Percentiles rank a stretch among this genome's conserved stretches.
Evolutionary conservation across 2,113 vertebrate species (phyloP).

Genomic region (Trochalopteron elliotii): DNA sequence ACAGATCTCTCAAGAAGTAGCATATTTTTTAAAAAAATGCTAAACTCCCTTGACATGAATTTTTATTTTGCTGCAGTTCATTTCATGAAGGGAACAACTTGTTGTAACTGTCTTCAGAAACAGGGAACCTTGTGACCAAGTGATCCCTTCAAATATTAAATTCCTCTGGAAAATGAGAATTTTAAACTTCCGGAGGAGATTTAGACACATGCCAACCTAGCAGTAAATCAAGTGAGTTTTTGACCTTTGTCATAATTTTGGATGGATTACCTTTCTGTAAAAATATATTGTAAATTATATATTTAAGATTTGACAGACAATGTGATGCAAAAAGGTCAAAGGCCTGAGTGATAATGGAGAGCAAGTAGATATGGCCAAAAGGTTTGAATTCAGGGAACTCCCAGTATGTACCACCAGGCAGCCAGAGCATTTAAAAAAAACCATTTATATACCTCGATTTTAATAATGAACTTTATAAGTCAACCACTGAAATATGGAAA

Average conservation of each 20-base stretch:
- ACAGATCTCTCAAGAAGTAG: neutral
- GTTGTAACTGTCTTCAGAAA: neutral
- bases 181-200: neutral
- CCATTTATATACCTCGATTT: neutral
- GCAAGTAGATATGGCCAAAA: rapidly evolving
- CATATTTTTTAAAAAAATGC: neutral
- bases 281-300: neutral
- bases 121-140: neutral
- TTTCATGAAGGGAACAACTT: neutral
- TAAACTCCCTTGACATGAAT: neutral
- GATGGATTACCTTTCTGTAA: neutral
- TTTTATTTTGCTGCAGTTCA: neutral
- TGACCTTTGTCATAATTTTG: neutral
- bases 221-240: neutral
- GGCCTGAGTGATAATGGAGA: neutral
- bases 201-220: neutral
- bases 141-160: neutral
- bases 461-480: neutral
- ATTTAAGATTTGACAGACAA: neutral
- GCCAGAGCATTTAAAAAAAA: neutral
- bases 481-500: neutral
- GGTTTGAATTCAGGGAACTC: neutral
- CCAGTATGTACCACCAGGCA: neutral
- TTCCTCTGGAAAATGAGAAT: neutral
- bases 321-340: neutral